Percentiles rank a stretch among this genome's conserved stretches.
These are phyloP conservation scores for Zonotrichia leucophrys DNA, from an alignment of 2,113 vertebrate genomes.

Conservation along the genomic window DNA sequence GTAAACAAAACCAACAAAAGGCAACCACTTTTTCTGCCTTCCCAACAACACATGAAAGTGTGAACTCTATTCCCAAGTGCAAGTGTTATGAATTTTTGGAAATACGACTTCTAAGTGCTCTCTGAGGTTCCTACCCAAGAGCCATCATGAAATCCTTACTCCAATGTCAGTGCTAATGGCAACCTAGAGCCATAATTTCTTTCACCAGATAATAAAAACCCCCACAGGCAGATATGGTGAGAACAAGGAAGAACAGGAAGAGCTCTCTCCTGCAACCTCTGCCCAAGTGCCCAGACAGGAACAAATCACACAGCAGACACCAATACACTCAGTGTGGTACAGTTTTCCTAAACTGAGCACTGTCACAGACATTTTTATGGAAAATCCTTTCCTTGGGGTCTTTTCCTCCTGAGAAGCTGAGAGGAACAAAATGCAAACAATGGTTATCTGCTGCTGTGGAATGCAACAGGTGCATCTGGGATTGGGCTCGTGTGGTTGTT, in stretches of 20 bases:
- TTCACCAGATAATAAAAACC: background rate
- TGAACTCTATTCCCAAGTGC: background rate
- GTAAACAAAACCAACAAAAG: background rate
- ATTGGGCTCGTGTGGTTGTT: too few species aligned
- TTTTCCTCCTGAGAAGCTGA: too few species aligned
- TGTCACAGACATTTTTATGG: too few species aligned
- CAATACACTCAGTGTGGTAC: background rate
- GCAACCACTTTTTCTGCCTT: background rate
- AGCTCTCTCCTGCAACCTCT: background rate
- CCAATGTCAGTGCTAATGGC: background rate
- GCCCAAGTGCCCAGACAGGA: background rate
- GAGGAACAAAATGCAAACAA: too few species aligned
- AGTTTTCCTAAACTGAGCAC: background rate
- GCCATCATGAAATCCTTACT: background rate
- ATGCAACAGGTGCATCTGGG: too few species aligned
- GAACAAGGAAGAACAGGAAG: background rate
- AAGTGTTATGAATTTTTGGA: background rate
- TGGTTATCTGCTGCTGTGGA: too few species aligned
- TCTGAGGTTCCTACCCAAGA: background rate
- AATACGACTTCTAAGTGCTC: background rate
- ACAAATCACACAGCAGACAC: background rate
- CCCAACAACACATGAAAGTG: background rate
- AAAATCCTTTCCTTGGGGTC: too few species aligned
- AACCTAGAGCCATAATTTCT: background rate
- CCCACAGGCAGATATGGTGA: background rate